Evolutionary conservation across 2,888 invertebrate species (phyloP), one percentile per base, ranked within the genome.

Genomic region (Drosophila silvestris): DNA sequence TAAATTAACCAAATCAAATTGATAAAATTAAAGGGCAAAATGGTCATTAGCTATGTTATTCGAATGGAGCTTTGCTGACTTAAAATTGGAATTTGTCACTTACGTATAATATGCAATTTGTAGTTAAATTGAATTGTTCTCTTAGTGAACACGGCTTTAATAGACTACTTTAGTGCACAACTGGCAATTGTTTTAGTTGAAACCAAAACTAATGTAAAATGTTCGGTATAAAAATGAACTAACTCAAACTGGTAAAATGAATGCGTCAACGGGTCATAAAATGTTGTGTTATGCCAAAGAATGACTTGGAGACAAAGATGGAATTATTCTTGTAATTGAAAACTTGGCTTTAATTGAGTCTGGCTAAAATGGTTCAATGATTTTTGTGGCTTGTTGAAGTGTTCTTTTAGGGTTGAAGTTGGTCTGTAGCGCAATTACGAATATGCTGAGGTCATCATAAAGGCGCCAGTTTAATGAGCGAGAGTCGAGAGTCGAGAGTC

Each of bases 401-500:
- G 60, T 37, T 19, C 35, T 50, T 50, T 30, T 6, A 50, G 33
- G 26, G 19, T 19, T 22, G 10, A 37, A 37, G 26, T 68, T 52
- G 4, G 30, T 16, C 54, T 44, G 39, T 39, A 5, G 28, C n/a
- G 22, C 41, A 65, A 54, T 35, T 61, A 33, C 39, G 51, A 54
- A 63, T 26, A n/a, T 63, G 67, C 70, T 85, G 87, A 84, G 87
- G 77, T 87, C 85, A 87, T 74, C 81, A 68, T 50, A 57, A 62
- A 77, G 85, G 85, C 85, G 85, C 88, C 85, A 77, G 69, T 76
- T 81, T 81, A 73, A 79, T 81, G 82, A 67, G 66, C 35, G 22
- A 26, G 26, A 26, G 22, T 10, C 33, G 16, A 22, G 26, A 26
- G 22, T 10, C 33, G 16, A 47, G 63, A 58, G 53, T 56, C 58